These are phyloP conservation scores for Pica pica DNA, from an alignment of 2,113 vertebrate genomes.

Conservation along the genomic window DNA sequence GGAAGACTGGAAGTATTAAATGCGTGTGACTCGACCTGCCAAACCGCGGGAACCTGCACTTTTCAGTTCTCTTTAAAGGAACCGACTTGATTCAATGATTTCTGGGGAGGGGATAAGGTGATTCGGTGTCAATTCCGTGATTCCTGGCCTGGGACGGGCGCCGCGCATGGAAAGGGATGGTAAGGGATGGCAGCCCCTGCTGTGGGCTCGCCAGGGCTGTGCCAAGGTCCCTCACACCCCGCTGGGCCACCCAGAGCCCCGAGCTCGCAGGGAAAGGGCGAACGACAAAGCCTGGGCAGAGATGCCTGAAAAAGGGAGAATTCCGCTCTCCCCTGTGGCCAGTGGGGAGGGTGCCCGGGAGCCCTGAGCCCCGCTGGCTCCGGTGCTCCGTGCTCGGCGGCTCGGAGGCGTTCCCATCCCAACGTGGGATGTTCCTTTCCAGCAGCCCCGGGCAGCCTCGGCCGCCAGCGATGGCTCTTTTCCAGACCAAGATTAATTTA, in stretches of 20 bases:
- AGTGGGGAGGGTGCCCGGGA: rapidly evolving
- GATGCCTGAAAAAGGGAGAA: neutral
- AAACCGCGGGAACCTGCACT: slow-evolving; percentile 8
- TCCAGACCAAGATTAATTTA: neutral
- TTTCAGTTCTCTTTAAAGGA: neutral
- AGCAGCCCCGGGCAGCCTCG: neutral
- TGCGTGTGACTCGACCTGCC: neutral
- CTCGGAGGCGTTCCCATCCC: rapidly evolving
- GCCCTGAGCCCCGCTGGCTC: rapidly evolving
- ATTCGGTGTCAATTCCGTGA: neutral
- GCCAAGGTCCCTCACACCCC: neutral
- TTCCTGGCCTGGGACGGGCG: neutral
- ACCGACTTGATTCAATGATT: neutral
- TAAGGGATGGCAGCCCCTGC: neutral
- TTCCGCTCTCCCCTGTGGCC: neutral
- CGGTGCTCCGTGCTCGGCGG: rapidly evolving
- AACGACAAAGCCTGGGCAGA: rapidly evolving
- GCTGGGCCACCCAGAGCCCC: neutral
- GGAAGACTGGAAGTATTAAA: neutral
- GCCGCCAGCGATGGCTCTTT: neutral
- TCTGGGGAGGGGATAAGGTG: neutral
- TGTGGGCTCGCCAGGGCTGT: neutral
- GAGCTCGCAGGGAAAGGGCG: neutral
- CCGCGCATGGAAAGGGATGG: rapidly evolving
- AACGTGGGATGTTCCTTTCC: neutral